phyloP scores from a whole-genome alignment of 2,797 vertebrate genomes.

The Sebastolobus alascanus region DNA sequence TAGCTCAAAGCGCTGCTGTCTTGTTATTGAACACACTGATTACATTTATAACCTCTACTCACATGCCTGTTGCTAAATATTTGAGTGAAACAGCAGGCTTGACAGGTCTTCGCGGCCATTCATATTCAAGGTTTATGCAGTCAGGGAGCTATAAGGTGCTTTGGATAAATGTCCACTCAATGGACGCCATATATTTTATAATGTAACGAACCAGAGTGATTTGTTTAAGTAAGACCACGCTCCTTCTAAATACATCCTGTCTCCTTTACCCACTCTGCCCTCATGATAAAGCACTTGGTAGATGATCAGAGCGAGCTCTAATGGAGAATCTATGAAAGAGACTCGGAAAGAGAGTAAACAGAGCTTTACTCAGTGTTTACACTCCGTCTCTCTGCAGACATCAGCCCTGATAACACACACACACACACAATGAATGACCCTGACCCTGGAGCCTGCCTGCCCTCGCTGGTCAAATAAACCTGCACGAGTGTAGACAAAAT shows the following conservation, averaged over 20 bases:
- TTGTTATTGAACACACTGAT: not conserved
- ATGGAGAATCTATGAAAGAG: slow-evolving; percentile 72
- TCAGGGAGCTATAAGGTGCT: slow-evolving; percentile 21
- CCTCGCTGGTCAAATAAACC: slow-evolving; percentile 69
- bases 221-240: slow-evolving; percentile 53
- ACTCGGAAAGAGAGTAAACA: slow-evolving; percentile 67
- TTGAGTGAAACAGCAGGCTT: not conserved
- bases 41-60: not conserved
- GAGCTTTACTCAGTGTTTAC: slow-evolving; percentile 73
- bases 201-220: slow-evolving; percentile 9
- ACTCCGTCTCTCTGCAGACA: slow-evolving; percentile 64
- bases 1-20: not conserved
- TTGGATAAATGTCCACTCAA: slow-evolving; percentile 41
- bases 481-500: slow-evolving; percentile 20
- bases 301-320: slow-evolving; percentile 67
- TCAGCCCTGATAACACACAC: slow-evolving; percentile 62
- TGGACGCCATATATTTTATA: slow-evolving; percentile 40
- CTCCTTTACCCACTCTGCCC: slow-evolving; percentile 44
- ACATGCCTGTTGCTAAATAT: not conserved
- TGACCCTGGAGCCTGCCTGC: slow-evolving; percentile 61
- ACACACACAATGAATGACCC: slow-evolving; percentile 62
- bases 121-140: not conserved
- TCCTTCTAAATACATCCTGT: slow-evolving; percentile 52
- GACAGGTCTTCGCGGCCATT: not conserved
- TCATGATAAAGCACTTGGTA: slow-evolving; percentile 71